Conservation (phyloP, 2,888 invertebrate genomes). For the Rotaria magnacalcarata region DNA sequence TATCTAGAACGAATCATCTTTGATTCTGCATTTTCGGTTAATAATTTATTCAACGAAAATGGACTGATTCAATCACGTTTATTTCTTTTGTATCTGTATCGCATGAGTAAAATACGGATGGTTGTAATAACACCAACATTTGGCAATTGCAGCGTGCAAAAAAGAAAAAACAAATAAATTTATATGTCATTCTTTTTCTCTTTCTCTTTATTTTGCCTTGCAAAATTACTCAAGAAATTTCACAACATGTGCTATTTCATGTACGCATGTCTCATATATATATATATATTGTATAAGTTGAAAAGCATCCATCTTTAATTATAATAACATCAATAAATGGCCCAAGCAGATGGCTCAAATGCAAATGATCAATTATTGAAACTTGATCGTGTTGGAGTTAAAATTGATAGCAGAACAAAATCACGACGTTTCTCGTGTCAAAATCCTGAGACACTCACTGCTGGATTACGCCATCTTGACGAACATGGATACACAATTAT, state of each 20-base stretch:
- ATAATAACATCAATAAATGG: neutral
- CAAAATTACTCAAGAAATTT: neutral
- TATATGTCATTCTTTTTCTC: neutral
- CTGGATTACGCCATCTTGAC: neutral
- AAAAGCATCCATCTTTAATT: neutral
- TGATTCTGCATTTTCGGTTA: no score
- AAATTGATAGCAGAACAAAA: neutral
- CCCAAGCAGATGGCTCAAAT: neutral
- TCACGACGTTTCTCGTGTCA: conserved; percentile 6
- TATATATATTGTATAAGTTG: neutral
- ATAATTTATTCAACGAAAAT: no score
- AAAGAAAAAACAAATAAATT: neutral
- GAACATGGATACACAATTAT: conserved; percentile 29
- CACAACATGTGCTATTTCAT: neutral
- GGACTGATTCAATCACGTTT: no score
- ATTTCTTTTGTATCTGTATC: no score
- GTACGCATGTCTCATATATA: neutral
- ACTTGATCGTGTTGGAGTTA: neutral
- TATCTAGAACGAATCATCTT: no score
- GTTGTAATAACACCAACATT: no score
- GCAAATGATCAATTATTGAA: neutral
- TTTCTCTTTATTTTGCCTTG: neutral
- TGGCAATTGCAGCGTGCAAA: no score
- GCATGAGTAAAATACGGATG: no score
- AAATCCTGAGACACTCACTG: neutral